These are phyloP conservation scores for Sinella curviseta DNA, from an alignment of 1,140 invertebrate genomes.

Conservation along the genomic window DNA sequence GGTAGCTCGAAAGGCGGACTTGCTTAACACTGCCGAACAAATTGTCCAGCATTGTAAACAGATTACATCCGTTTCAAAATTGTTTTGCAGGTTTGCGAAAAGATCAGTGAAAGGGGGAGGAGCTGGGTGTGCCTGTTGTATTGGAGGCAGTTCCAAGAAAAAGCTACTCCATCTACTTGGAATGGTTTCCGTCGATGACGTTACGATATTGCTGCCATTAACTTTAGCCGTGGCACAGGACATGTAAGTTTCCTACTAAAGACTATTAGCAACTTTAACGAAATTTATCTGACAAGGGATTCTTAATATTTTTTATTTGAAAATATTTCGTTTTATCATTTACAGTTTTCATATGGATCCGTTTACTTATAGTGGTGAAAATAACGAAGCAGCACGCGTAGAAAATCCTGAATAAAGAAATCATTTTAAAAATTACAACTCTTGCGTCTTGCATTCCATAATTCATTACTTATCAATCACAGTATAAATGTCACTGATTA, in stretches of 20 bases:
- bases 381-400: no score
- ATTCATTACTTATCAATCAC: no score
- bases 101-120: not conserved
- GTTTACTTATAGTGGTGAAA: no score
- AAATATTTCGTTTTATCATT: no score
- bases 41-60: not conserved
- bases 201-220: not conserved
- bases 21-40: not conserved
- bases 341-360: no score
- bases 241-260: no score
- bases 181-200: not conserved
- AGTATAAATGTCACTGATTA: no score
- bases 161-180: not conserved
- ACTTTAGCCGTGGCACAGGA: not conserved
- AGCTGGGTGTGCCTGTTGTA: not conserved
- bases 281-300: no score
- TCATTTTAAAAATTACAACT: no score
- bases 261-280: no score
- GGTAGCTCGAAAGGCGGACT: not conserved
- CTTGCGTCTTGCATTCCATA: no score
- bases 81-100: not conserved
- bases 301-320: not conserved
- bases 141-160: not conserved
- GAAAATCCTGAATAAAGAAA: no score
- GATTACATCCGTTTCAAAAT: not conserved